A percentile compares a stretch with the other conserved stretches of the same genome.
Conservation (phyloP, 2,888 invertebrate genomes). For the Pterostichus niger region DNA sequence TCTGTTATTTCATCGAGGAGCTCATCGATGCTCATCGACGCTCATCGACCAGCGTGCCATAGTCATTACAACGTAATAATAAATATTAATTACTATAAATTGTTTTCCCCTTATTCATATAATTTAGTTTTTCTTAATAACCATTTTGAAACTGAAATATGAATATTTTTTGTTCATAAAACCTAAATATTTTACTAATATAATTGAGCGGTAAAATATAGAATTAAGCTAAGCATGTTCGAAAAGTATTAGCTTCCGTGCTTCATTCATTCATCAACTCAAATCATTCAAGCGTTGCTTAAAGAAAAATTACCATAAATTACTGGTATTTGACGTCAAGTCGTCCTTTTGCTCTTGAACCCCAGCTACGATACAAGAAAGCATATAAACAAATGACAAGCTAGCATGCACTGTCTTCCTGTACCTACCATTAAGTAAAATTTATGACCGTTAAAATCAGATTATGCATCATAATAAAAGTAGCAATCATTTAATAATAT, state of each 20-base stretch:
- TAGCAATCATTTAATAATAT: constrained; percentile 64
- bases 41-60: too few relatives aligned
- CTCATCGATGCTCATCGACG: too few relatives aligned
- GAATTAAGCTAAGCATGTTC: not conserved
- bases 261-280: constrained; percentile 41
- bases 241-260: constrained; percentile 23
- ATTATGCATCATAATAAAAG: constrained; percentile 55
- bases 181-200: too few relatives aligned
- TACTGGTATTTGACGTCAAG: constrained; percentile 23
- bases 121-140: too few relatives aligned
- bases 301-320: constrained; percentile 36
- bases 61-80: too few relatives aligned
- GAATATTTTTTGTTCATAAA: too few relatives aligned
- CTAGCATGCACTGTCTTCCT: constrained; percentile 29
- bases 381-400: constrained; percentile 41
- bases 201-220: too few relatives aligned
- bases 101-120: too few relatives aligned
- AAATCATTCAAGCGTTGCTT: constrained; percentile 34
- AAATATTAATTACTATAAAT: too few relatives aligned
- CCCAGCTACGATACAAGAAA: constrained; percentile 46
- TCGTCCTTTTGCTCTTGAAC: constrained; percentile 53
- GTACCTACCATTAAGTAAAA: constrained; percentile 59
- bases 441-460: constrained; percentile 65
- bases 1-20: too few relatives aligned
- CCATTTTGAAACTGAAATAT: too few relatives aligned